A percentile compares a stretch with the other conserved stretches of the same genome.
phyloP scores from a whole-genome alignment of 2,888 invertebrate genomes.

The Parnassius smintheus region DNA sequence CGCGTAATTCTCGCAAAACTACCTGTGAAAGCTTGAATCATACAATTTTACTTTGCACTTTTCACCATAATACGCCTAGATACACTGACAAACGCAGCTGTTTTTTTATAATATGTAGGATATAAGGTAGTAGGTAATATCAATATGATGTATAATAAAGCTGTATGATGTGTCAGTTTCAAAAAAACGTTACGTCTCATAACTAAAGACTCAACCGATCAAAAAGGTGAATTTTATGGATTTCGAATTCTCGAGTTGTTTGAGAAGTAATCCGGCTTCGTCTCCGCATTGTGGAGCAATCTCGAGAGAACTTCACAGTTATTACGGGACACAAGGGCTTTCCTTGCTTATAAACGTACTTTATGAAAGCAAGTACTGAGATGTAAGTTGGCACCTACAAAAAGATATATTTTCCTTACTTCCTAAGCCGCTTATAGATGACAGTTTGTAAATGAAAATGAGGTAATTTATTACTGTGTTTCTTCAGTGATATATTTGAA shows the following conservation, averaged over 20 bases:
- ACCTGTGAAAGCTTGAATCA: too few relatives aligned
- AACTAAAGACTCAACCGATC: conserved; percentile 41
- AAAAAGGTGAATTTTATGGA: conserved; percentile 61
- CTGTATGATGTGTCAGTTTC: background rate
- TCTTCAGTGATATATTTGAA: too few relatives aligned
- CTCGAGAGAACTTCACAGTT: conserved; percentile 51
- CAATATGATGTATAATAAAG: background rate
- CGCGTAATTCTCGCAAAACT: too few relatives aligned
- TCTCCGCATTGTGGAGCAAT: conserved; percentile 46
- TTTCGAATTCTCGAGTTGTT: conserved; percentile 64
- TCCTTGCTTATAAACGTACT: conserved; percentile 34
- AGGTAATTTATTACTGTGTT: background rate
- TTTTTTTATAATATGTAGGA: too few relatives aligned
- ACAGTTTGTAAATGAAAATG: conserved; percentile 1
- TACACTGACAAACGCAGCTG: too few relatives aligned
- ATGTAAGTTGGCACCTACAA: conserved; percentile 23
- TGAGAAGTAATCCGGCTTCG: conserved; percentile 61
- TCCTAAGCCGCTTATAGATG: background rate
- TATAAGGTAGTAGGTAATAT: too few relatives aligned
- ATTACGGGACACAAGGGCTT: conserved; percentile 52
- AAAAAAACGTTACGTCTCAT: conserved; percentile 17
- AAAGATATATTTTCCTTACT: conserved; percentile 10
- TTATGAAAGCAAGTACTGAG: conserved; percentile 30
- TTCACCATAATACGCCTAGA: too few relatives aligned
- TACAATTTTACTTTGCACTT: too few relatives aligned